These are phyloP conservation scores for Eonycteris spelaea DNA, from an alignment of 2,113 vertebrate genomes.

Conservation along the genomic window DNA sequence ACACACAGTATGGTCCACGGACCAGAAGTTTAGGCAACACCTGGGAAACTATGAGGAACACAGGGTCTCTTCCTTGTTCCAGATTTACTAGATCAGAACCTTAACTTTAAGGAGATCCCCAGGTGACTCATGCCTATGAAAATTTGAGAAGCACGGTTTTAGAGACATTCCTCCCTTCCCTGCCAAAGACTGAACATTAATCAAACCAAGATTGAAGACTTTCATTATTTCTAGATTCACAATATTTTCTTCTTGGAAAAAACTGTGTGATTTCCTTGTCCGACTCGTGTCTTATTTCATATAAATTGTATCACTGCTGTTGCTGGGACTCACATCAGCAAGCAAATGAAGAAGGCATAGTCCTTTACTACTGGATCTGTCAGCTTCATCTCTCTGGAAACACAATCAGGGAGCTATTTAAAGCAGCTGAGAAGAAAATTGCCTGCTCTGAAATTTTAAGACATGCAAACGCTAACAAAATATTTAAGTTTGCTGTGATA, in stretches of 20 bases:
- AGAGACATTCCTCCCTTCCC: neutral
- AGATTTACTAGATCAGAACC: neutral
- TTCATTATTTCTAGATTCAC: neutral
- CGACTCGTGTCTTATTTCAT: neutral
- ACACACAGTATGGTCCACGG: neutral
- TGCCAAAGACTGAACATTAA: neutral
- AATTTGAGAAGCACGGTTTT: neutral
- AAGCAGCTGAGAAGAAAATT: slow-evolving; percentile 6
- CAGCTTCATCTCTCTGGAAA: slow-evolving; percentile 15
- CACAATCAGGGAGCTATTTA: neutral
- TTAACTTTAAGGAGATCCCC: neutral
- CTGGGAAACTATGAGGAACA: neutral
- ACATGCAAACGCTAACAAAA: slow-evolving; percentile 4
- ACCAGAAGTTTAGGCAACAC: neutral
- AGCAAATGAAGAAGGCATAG: neutral
- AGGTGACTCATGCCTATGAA: neutral
- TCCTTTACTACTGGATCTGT: neutral
- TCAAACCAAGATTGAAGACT: neutral
- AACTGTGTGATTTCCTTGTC: neutral
- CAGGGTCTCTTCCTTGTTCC: neutral
- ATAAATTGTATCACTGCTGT: neutral
- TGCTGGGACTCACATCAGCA: neutral
- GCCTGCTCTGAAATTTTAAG: slow-evolving; percentile 40
- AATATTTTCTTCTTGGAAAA: slow-evolving; percentile 20
- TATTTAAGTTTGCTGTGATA: slow-evolving; percentile 12